Base-by-base conservation (phyloP, 2,888 invertebrate species). In the Lasioglossum vierecki region DNA sequence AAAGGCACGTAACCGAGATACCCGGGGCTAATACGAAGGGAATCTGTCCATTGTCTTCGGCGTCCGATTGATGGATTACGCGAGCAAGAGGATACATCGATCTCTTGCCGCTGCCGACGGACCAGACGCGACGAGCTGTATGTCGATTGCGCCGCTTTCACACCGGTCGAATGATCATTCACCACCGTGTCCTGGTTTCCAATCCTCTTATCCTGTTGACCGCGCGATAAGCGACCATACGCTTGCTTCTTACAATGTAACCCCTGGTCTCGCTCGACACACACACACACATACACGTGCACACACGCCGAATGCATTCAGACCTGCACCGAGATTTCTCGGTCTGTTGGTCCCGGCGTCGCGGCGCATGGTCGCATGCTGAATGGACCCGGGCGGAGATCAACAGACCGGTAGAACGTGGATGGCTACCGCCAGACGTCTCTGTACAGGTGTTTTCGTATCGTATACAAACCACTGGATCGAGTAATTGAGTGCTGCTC, bases 1-100 rank as follows among this genome's bases (percentile, higher is more conserved):
- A 85, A 81, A 83, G 81, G 70, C 63, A 26, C 49, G 60, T 39
- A 39, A 79, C 63, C 77, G 39, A 83, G 80, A 79, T 72, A 82
- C 68, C 49, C 39, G 13, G 76, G 79, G 75, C 77, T 90, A 87
- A 86, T 90, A 76, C 83, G 80, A 74, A 82, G 76, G 76, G 78
- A 87, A 82, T 84, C 88, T 63, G 87, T 82, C 87, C 81, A 89
- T 90, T 90, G 90, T 90, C 90, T 90, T 89, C 80, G 78, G 66
- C 68, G 81, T 71, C 71, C 81, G 82, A 84, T 89, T 89, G 90
- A 90, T 90, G 88, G 86, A 89, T 86, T 83, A 81, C 74, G 82
- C 68, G 76, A 66, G 71, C 82, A 81, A 87, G 85, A 87, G 85
- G 85, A 82, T 84, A 90, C 88, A 90, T 87, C 87, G 88, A 85